Evolutionary conservation across 2,113 vertebrate species (phyloP).

Genomic region (Edolisoma coerulescens): DNA sequence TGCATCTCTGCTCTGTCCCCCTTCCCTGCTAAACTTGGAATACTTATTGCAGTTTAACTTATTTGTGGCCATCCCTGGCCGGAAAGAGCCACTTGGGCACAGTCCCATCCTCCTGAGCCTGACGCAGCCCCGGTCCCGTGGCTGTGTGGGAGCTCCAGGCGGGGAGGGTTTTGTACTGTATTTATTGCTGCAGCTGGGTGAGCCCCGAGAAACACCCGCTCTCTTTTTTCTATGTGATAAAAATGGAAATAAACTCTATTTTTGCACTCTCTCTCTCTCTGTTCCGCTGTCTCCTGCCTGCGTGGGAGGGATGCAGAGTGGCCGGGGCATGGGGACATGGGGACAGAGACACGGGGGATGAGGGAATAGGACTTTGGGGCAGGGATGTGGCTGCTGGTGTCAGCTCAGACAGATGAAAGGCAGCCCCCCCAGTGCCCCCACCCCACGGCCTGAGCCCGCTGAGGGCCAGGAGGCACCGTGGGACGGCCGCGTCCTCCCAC

Average conservation of each 20-base stretch:
- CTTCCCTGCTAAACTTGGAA: not conserved
- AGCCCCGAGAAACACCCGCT: not conserved
- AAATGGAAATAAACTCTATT: constrained; percentile 34
- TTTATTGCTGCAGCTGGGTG: constrained; percentile 27
- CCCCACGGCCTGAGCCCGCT: not conserved
- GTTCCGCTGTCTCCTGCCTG: not conserved
- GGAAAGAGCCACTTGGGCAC: not conserved
- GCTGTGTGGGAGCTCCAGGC: not conserved
- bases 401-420: not conserved
- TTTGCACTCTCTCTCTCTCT: not conserved
- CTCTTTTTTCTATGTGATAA: not conserved
- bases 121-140: not conserved
- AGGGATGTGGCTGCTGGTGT: accelerated
- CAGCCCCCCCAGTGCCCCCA: not conserved
- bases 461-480: not conserved
- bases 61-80: not conserved
- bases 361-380: accelerated
- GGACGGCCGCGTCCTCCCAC: not conserved
- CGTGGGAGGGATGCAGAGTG: not conserved
- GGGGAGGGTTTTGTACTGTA: constrained; percentile 6
- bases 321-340: accelerated
- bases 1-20: not conserved
- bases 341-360: accelerated
- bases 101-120: not conserved
- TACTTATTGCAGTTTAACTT: constrained; percentile 26